A percentile compares a stretch with the other conserved stretches of the same genome.
These are phyloP conservation scores for Tenualosa thibaudeaui DNA, from an alignment of 2,797 vertebrate genomes.

Conservation along the genomic window DNA sequence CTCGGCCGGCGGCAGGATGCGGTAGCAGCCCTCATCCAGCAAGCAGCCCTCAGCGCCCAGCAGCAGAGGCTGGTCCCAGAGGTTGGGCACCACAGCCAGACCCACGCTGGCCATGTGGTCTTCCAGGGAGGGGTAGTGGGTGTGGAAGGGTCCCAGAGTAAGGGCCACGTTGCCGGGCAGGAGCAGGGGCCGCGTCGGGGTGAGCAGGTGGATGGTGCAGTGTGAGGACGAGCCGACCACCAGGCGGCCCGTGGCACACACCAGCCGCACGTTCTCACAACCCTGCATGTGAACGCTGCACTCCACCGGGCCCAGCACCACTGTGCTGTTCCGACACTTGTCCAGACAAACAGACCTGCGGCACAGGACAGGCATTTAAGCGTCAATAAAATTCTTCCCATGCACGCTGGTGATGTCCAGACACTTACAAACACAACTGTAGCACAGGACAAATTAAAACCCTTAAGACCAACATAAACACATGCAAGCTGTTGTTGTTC, in stretches of 20 bases:
- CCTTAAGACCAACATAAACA: no score
- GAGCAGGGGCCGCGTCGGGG: slow-evolving; percentile 86
- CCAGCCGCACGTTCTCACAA: slow-evolving; percentile 85
- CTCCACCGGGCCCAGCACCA: slow-evolving; percentile 93
- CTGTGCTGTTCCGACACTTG: slow-evolving; percentile 87
- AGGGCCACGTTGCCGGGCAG: slow-evolving; percentile 84
- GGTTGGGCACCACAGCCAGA: slow-evolving; percentile 90
- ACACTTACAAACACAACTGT: not conserved
- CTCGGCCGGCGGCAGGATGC: slow-evolving; percentile 79
- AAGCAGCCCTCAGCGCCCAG: slow-evolving; percentile 75
- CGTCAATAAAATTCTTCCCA: not conserved
- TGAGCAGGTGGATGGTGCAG: slow-evolving; percentile 83
- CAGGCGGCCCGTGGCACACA: slow-evolving; percentile 82
- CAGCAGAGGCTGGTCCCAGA: slow-evolving; percentile 87
- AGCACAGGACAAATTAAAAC: no score
- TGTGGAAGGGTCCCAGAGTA: slow-evolving; percentile 91
- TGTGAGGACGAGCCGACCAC: slow-evolving; percentile 76
- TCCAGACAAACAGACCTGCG: slow-evolving; percentile 89
- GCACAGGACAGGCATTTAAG: not conserved
- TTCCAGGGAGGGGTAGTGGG: slow-evolving; percentile 91
- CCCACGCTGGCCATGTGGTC: slow-evolving; percentile 95
- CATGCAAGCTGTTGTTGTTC: no score
- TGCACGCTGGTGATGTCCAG: not conserved
- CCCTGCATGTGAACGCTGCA: slow-evolving; percentile 84
- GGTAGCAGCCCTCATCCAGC: slow-evolving; percentile 70